Percentiles rank a stretch among this genome's conserved stretches.
Conservation (phyloP, 1,140 invertebrate genomes). For the Hermetia illucens region DNA sequence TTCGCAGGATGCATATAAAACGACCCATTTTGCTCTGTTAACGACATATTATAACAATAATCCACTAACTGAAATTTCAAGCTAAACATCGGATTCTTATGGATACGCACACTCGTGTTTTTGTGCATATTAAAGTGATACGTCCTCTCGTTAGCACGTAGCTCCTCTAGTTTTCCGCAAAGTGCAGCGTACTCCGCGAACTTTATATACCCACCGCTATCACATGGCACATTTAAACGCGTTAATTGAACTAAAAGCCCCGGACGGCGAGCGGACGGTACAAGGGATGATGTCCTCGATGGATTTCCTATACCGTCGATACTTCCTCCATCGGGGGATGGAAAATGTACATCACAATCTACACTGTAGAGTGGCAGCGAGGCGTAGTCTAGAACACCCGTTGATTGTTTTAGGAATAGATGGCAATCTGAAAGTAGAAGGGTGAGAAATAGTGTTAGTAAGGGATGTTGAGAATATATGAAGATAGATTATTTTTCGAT, state of each 20-base stretch:
- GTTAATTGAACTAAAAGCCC: constrained; percentile 42
- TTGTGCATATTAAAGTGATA: constrained; percentile 35
- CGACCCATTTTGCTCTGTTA: constrained; percentile 40
- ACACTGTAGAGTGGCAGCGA: constrained; percentile 16
- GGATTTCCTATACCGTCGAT: not conserved
- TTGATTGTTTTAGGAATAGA: constrained; percentile 18
- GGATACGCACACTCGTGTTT: constrained; percentile 32
- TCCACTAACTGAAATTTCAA: constrained; percentile 44
- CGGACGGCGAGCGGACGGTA: constrained; percentile 22
- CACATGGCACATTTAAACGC: constrained; percentile 46
- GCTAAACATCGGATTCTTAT: constrained; percentile 43
- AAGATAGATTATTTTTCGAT: constrained; percentile 10
- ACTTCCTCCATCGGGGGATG: constrained; percentile 17
- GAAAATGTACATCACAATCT: constrained; percentile 31
- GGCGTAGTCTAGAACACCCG: constrained; percentile 17
- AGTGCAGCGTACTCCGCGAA: constrained; percentile 29
- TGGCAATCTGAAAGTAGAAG: constrained; percentile 26
- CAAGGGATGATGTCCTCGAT: constrained; percentile 7
- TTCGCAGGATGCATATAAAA: constrained; percentile 38
- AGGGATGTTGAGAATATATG: not conserved
- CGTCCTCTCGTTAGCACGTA: constrained; percentile 34
- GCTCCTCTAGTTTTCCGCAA: constrained; percentile 48
- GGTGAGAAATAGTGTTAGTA: constrained; percentile 1
- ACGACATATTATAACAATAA: constrained; percentile 47
- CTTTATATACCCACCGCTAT: constrained; percentile 35